A percentile compares a stretch with the other conserved stretches of the same genome.
phyloP scores from a whole-genome alignment of 2,113 vertebrate species.

The Progne subis region DNA sequence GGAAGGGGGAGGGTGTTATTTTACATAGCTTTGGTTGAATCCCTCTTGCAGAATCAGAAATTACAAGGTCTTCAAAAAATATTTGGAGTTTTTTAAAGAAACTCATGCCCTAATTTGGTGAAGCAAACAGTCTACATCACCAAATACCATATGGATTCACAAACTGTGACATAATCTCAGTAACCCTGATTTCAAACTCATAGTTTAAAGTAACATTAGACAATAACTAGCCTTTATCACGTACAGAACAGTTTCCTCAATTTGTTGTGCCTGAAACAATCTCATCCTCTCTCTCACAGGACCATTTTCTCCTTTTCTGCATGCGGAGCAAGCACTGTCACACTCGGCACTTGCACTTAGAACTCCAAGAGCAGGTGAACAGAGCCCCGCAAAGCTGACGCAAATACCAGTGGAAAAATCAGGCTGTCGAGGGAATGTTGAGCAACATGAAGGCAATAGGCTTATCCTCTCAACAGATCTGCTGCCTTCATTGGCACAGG shows the following conservation, averaged over 20 bases:
- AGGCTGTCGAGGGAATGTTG: neutral
- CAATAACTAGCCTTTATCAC: neutral
- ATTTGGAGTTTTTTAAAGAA: neutral
- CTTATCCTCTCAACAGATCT: neutral
- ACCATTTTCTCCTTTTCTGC: neutral
- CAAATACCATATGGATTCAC: neutral
- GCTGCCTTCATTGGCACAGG: neutral
- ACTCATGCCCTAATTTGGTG: neutral
- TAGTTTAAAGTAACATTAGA: neutral
- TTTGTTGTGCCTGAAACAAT: neutral
- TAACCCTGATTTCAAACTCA: neutral
- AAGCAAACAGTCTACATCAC: neutral
- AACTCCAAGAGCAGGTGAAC: neutral
- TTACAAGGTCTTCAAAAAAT: neutral
- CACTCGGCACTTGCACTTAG: fast-evolving
- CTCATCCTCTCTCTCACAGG: neutral
- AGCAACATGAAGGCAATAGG: fast-evolving
- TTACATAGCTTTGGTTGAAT: neutral
- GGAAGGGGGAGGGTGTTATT: fast-evolving
- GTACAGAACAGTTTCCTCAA: neutral
- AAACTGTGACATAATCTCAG: fast-evolving
- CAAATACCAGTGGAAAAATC: neutral
- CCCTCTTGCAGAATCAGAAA: neutral
- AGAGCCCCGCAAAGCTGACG: neutral
- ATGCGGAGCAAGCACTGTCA: fast-evolving